These are phyloP conservation scores for Penaeus chinensis DNA, from an alignment of 1,140 invertebrate species.

Conservation along the genomic window DNA sequence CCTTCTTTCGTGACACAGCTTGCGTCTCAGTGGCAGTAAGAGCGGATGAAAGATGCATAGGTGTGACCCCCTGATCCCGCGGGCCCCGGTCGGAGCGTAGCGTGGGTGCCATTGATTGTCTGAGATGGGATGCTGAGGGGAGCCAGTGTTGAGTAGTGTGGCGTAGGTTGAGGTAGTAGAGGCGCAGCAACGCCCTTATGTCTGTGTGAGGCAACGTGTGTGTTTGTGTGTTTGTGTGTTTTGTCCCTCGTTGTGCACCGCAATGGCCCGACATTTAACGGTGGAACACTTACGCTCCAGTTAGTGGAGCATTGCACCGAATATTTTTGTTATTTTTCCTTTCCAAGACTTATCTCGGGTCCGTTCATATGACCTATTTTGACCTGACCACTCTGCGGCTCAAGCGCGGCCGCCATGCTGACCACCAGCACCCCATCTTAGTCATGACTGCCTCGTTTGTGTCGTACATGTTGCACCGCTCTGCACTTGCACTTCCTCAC, in stretches of 20 bases:
- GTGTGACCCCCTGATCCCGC: no score
- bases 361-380: no score
- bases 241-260: background rate
- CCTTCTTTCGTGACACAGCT: no score
- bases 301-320: no score
- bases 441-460: background rate
- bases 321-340: no score
- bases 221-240: background rate
- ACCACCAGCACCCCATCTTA: background rate
- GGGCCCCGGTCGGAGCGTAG: conserved; percentile 24
- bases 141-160: conserved; percentile 25
- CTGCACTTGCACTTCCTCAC: conserved; percentile 1
- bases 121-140: conserved; percentile 36
- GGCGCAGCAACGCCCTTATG: background rate
- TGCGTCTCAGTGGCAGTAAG: no score
- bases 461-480: background rate
- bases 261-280: no score
- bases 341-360: no score
- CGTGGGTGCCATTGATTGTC: conserved; percentile 37
- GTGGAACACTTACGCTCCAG: no score
- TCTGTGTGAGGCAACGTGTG: conserved; percentile 30
- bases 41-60: no score
- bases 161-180: background rate
- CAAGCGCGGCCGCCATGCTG: background rate
- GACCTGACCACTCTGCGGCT: no score